Evolutionary conservation across 2,113 vertebrate species (phyloP).

Genomic region (Myiopsitta monachus): DNA sequence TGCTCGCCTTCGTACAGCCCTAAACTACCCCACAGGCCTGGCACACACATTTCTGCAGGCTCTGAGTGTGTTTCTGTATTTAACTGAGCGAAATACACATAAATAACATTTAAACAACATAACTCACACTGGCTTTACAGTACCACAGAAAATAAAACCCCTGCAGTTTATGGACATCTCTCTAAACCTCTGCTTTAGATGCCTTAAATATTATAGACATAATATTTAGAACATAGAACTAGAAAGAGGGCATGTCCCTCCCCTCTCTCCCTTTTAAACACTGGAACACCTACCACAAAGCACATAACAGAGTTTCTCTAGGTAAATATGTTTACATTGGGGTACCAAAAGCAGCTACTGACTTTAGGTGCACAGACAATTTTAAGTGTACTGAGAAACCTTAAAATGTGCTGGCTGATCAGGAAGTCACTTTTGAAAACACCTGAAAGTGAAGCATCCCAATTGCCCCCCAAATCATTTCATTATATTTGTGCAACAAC

Average conservation of each 20-base stretch:
- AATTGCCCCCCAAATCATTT: neutral
- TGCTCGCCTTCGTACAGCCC: neutral
- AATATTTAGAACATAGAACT: neutral
- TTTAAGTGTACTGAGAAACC: neutral
- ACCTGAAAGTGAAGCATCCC: neutral
- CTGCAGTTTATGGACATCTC: neutral
- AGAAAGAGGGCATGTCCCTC: neutral
- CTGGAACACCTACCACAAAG: neutral
- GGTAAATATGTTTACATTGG: neutral
- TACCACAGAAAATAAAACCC: neutral
- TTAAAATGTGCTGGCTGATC: neutral
- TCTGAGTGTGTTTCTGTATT: neutral
- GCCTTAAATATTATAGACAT: neutral
- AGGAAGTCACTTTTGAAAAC: neutral
- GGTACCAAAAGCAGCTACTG: neutral
- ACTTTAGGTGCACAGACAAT: neutral
- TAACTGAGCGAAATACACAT: neutral
- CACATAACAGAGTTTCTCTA: neutral
- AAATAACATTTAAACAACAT: neutral
- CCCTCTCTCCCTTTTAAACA: neutral
- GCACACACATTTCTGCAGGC: neutral
- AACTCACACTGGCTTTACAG: neutral
- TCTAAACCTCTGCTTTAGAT: neutral
- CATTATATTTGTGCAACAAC: neutral
- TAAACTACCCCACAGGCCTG: neutral